phyloP scores from a whole-genome alignment of 2,113 vertebrate species.

The Telmatochromis bifrenatus region DNA sequence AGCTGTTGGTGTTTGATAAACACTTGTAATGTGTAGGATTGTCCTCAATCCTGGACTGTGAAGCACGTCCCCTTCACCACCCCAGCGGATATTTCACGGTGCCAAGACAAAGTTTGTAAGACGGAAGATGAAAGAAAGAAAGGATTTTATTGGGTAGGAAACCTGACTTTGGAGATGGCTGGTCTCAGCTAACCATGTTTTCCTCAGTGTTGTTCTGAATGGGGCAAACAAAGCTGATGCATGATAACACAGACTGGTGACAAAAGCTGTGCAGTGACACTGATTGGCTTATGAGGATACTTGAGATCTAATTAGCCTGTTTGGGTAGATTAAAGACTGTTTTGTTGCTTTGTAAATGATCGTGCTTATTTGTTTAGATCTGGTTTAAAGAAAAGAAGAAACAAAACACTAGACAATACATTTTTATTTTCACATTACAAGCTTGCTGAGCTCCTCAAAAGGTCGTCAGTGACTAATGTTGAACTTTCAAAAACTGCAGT shows the following conservation, averaged over 20 bases:
- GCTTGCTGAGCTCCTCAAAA: neutral
- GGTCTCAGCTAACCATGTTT: neutral
- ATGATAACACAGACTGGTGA: neutral
- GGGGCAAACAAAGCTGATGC: neutral
- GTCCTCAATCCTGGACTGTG: conserved; percentile 5
- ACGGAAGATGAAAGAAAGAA: neutral
- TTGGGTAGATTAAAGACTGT: neutral
- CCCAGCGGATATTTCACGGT: neutral
- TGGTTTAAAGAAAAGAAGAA: neutral
- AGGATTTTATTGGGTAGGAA: neutral
- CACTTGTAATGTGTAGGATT: conserved; percentile 24
- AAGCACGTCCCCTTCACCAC: neutral
- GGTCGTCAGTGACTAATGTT: neutral
- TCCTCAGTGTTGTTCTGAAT: neutral
- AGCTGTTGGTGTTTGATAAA: conserved; percentile 42
- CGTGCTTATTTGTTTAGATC: neutral
- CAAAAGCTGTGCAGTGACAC: neutral
- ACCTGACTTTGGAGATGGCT: neutral
- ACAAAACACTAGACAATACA: neutral
- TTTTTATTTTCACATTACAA: neutral
- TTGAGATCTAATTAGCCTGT: neutral
- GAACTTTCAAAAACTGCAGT: neutral
- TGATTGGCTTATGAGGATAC: neutral
- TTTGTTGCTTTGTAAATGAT: neutral
- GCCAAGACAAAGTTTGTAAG: neutral